These are phyloP conservation scores for Actinernus sp. DNA, from an alignment of 92 coral and sea anemone species.

Conservation along the genomic window DNA sequence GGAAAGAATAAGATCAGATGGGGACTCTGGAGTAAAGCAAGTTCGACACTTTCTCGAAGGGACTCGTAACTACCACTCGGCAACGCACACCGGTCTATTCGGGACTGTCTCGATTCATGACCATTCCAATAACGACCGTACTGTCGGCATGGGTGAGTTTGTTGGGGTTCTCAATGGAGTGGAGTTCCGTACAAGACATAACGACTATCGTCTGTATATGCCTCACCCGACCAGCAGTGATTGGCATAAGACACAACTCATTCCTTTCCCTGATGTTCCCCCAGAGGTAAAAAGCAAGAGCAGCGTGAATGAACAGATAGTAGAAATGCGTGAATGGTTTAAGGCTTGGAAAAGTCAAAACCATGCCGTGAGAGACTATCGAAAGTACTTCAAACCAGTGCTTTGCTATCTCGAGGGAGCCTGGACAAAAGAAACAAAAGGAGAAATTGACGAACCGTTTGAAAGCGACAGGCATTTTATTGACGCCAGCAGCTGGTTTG, in stretches of 20 bases:
- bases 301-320: constrained; percentile 54
- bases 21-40: constrained; percentile 77
- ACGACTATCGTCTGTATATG: constrained; percentile 89
- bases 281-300: constrained; percentile 64
- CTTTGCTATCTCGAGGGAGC: constrained; percentile 91
- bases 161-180: constrained; percentile 83
- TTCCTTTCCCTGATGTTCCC: constrained; percentile 88
- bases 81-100: constrained; percentile 40
- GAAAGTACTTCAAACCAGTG: constrained; percentile 88
- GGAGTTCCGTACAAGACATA: constrained; percentile 90
- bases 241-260: constrained; percentile 52
- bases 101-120: constrained; percentile 72
- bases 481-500: constrained; percentile 91
- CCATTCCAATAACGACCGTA: constrained; percentile 80
- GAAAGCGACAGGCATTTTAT: constrained; percentile 94
- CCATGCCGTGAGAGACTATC: constrained; percentile 76
- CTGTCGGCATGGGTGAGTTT: constrained; percentile 85
- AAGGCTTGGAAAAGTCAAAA: constrained; percentile 84
- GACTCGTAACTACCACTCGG: constrained; percentile 61
- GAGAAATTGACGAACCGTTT: constrained; percentile 87
- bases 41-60: constrained; percentile 36
- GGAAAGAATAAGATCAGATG: constrained; percentile 72
- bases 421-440: constrained; percentile 74
- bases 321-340: constrained; percentile 94
- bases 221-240: constrained; percentile 50